A percentile compares a stretch with the other conserved stretches of the same genome.
Evolutionary conservation across 2,797 vertebrate species (phyloP).

Genomic region (Bradypodion ventrale): DNA sequence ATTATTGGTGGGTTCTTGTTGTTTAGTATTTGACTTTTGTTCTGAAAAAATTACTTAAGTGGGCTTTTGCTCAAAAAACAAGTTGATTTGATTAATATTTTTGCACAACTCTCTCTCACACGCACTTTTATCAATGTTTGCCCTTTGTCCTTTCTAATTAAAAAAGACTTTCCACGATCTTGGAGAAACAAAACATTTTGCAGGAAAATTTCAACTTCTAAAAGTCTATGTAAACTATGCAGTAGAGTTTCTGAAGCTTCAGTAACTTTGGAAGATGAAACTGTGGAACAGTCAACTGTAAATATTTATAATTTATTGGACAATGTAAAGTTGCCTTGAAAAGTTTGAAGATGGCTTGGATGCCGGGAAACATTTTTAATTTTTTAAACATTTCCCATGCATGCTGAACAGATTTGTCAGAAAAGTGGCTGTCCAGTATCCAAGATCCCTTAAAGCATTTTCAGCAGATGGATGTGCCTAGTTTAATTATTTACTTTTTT

Average conservation of each 20-base stretch:
- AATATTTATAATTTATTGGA: conserved; percentile 72
- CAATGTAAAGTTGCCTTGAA: conserved; percentile 62
- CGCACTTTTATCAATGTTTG: too few relatives aligned
- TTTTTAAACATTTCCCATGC: neutral
- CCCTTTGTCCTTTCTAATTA: too few relatives aligned
- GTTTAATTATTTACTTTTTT: neutral
- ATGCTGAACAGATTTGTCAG: neutral
- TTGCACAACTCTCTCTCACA: too few relatives aligned
- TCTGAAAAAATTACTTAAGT: too few relatives aligned
- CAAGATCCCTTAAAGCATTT: neutral
- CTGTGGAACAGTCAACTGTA: conserved; percentile 73
- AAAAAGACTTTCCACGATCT: too few relatives aligned
- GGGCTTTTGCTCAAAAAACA: too few relatives aligned
- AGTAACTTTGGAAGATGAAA: conserved; percentile 40
- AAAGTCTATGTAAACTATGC: neutral
- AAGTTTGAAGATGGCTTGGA: conserved; percentile 31
- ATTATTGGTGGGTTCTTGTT: too few relatives aligned
- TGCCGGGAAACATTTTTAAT: neutral
- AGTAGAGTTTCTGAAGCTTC: neutral
- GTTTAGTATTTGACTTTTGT: too few relatives aligned
- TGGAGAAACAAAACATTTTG: too few relatives aligned
- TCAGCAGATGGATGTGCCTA: neutral
- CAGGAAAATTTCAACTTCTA: too few relatives aligned
- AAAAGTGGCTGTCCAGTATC: neutral
- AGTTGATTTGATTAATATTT: neutral